Evolutionary conservation across 2,797 vertebrate species (phyloP), one percentile per base, ranked within the genome.

Genomic region (Allobates femoralis): DNA sequence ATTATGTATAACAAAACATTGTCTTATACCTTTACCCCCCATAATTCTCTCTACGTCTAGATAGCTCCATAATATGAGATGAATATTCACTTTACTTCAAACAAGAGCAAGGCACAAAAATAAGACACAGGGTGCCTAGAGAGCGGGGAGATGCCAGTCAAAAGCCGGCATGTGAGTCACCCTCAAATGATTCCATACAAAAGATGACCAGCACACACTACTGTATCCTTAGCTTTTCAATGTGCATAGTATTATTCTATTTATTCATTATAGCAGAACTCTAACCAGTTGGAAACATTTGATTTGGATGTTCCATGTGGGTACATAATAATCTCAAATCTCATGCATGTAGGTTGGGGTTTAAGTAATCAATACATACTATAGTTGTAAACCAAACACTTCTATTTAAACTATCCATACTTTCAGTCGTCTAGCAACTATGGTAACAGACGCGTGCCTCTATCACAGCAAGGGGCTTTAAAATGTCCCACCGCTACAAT

Each of bases 161-260:
- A 74, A 83, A 74, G 67, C 69, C 81, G 37, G 81, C 81, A 75
- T 83, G 81, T 46, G 69, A 60, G 81, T 83, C 81, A 83, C 81
- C 81, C 81, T 83, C 69, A 83, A 69, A 83, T 83, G 81, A 56
- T 83, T 75, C 81, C 46, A 28, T 75, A 83, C 81, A 83, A 83
- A 74, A 60, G 81, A 83, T 41, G 69, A 62, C 37, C 55, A 83
- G 46, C 81, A 28, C 69, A 50, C 53, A 74, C 53, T 71, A 83
- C 81, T 74, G 81, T 74, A 83, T 60, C 10, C 55, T 62, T 18
- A 46, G 56, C 77, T 34, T 46, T 73, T 83, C 32, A 55, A 82
- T 71, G 80, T 37, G 66, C 51, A 34, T 58, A 58, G 55, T 83
- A 74, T 74, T 60, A 37, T 60, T 58, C 34, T 60, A 62, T 62